Conservation (phyloP, 2,797 vertebrate species). For the Trematocara caparti region DNA sequence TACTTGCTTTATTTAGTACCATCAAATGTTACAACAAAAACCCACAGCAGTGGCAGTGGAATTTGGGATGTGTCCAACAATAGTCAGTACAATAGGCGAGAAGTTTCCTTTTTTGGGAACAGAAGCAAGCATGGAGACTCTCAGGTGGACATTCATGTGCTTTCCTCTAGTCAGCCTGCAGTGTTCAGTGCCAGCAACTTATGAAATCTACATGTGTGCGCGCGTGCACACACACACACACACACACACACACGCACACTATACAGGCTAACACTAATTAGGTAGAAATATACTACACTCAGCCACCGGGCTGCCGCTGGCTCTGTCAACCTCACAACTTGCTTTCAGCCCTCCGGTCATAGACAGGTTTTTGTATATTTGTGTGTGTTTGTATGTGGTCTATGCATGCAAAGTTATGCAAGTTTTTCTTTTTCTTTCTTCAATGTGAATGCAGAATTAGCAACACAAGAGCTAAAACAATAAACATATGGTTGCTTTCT, state of each 20-base stretch:
- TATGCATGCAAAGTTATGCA: neutral
- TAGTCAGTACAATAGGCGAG: neutral
- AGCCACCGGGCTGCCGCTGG: slow-evolving; percentile 13
- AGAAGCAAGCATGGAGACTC: neutral
- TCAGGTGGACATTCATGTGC: slow-evolving; percentile 27
- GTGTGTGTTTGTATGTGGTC: neutral
- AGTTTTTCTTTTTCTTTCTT: neutral
- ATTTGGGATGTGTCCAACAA: slow-evolving; percentile 12
- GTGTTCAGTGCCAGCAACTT: slow-evolving; percentile 12
- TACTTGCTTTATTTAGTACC: neutral
- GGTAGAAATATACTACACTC: slow-evolving; percentile 1
- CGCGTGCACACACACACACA: accelerated
- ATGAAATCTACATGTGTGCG: neutral
- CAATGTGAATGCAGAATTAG: neutral
- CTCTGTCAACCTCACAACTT: slow-evolving; percentile 1
- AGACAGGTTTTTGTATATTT: neutral
- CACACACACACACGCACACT: neutral
- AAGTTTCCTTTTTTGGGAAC: slow-evolving; percentile 11
- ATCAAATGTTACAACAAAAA: neutral
- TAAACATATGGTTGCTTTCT: neutral
- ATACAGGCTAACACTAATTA: slow-evolving; percentile 33
- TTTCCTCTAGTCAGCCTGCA: slow-evolving; percentile 4
- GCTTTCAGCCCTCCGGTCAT: neutral
- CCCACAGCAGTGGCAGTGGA: neutral
- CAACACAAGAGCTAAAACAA: neutral